Conservation (phyloP, 2,888 invertebrate species). For the Meloe dianella region DNA sequence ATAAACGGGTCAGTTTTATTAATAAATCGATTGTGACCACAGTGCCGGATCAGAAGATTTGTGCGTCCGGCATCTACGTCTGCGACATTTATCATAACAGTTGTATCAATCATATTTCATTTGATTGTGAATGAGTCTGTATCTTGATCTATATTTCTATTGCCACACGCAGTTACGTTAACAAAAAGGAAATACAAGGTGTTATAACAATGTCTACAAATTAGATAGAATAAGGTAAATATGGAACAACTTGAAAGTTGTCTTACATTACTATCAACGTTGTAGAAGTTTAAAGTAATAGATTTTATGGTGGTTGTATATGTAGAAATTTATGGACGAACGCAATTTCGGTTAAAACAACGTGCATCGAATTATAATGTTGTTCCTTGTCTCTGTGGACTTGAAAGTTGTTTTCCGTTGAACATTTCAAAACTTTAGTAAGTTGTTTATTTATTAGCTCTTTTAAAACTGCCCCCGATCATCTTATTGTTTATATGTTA, state of each 20-base stretch:
- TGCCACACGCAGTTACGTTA: no score
- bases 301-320: neutral
- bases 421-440: neutral
- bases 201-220: no score
- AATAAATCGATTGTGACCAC: neutral
- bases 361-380: neutral
- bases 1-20: neutral
- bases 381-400: neutral
- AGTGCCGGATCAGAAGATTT: neutral
- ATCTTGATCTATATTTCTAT: no score
- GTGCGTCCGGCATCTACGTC: no score
- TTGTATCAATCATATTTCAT: no score
- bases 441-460: slow-evolving; percentile 4
- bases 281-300: no score
- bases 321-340: neutral
- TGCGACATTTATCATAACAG: no score
- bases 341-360: neutral
- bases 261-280: no score
- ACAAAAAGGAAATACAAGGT: no score
- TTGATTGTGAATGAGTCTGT: no score
- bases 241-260: no score
- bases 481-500: neutral
- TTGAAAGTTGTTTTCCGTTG: neutral
- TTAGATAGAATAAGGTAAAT: no score
- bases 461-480: neutral